phyloP scores from a whole-genome alignment of 1,140 invertebrate species.

The Drosophila pachea region DNA sequence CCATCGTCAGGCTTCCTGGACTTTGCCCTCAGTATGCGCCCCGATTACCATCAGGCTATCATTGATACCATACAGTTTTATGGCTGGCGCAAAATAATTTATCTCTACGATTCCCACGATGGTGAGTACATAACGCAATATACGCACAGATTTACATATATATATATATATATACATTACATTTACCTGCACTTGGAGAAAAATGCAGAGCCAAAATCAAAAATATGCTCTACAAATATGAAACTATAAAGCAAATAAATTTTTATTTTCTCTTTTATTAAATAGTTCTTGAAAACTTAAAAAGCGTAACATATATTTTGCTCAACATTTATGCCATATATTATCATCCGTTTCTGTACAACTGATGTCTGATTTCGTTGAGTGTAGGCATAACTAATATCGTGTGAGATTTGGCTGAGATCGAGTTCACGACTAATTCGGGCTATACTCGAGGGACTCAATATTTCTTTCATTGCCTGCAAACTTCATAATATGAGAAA shows the following conservation, averaged over 20 bases:
- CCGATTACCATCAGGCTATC: conserved; percentile 96
- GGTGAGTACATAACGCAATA: conserved; percentile 88
- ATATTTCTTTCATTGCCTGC: conserved; percentile 46
- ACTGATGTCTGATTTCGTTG: neutral
- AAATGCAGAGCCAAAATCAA: neutral
- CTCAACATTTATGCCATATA: too few species aligned
- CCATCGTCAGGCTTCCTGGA: conserved; percentile 92
- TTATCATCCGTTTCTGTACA: too few species aligned
- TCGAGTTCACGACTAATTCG: conserved; percentile 1
- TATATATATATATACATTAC: neutral
- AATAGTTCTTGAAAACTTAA: neutral
- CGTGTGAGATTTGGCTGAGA: conserved; percentile 25
- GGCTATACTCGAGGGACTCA: conserved; percentile 37
- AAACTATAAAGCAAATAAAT: too few species aligned
- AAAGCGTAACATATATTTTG: too few species aligned
- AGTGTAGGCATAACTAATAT: conserved; percentile 6
- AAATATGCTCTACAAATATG: neutral
- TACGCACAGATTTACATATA: conserved; percentile 20
- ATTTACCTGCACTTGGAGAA: neutral
- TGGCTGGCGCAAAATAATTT: conserved; percentile 95
- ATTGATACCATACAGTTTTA: conserved; percentile 95
- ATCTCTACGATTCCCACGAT: conserved; percentile 96
- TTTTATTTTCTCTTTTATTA: too few species aligned
- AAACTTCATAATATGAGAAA: conserved; percentile 19
- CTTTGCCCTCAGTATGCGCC: conserved; percentile 94